A percentile compares a stretch with the other conserved stretches of the same genome.
phyloP scores from a whole-genome alignment of 2,888 invertebrate species.

The Ennomos erosarius region DNA sequence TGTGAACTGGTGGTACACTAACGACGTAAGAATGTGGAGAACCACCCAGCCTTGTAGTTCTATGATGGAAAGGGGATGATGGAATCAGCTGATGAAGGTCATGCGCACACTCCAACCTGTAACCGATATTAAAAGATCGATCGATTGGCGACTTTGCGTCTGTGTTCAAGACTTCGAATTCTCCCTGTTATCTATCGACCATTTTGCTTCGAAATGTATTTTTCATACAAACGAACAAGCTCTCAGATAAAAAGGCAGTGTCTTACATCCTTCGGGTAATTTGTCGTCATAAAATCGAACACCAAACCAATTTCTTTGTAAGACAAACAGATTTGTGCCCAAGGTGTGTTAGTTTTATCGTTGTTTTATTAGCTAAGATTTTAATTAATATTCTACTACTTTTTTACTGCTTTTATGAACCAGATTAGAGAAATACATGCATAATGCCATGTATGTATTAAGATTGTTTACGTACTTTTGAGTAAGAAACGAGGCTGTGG shows the following conservation, averaged over 20 bases:
- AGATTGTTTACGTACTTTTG: conserved; percentile 11
- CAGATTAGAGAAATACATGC: conserved; percentile 5
- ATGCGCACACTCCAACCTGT: no score
- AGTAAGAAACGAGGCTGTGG: conserved; percentile 16
- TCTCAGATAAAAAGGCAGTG: neutral
- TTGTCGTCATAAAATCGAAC: conserved; percentile 19
- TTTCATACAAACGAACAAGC: neutral
- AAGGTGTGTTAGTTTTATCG: conserved; percentile 7
- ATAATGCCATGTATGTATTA: conserved; percentile 1
- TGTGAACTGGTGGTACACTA: no score
- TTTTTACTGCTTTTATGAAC: conserved; percentile 10
- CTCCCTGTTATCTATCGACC: no score
- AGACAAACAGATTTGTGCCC: conserved; percentile 4
- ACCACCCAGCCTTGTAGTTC: no score
- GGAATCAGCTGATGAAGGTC: no score
- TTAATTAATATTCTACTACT: neutral
- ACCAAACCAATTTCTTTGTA: conserved; percentile 3
- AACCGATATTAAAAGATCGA: no score
- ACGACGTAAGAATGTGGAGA: no score
- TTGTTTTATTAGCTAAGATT: conserved; percentile 4
- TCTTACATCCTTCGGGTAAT: conserved; percentile 11
- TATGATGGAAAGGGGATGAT: no score
- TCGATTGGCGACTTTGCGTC: no score
- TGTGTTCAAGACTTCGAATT: no score
- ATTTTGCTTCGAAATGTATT: no score